Evolutionary conservation across 2,797 vertebrate species (phyloP).

Genomic region (Phyllotis vaccarum): DNA sequence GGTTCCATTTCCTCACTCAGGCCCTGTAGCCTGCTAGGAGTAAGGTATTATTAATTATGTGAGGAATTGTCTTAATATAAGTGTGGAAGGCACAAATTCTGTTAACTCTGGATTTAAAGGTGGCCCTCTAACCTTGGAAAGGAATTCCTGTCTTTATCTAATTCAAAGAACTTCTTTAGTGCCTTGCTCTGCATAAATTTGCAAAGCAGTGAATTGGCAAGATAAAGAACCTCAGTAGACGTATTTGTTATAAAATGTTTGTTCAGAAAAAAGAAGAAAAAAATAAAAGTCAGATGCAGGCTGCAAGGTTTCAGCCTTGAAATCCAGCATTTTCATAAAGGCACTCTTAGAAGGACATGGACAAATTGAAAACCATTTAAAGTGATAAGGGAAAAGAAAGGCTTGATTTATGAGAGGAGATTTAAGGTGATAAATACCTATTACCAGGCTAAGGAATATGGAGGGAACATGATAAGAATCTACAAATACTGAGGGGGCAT

Average conservation of each 20-base stretch:
- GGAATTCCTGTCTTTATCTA: not conserved
- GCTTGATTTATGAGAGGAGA: constrained; percentile 74
- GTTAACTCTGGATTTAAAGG: not conserved
- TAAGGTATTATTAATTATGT: not conserved
- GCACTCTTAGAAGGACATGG: constrained; percentile 14
- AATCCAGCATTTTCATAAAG: not conserved
- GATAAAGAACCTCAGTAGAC: not conserved
- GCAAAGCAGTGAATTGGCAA: constrained; percentile 22
- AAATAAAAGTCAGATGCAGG: not conserved
- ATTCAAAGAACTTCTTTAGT: not conserved
- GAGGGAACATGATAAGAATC: constrained; percentile 23
- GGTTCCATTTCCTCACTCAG: not conserved
- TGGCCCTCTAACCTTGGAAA: not conserved
- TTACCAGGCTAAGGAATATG: constrained; percentile 60
- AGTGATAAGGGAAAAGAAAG: constrained; percentile 46
- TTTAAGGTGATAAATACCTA: constrained; percentile 74
- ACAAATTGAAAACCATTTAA: constrained; percentile 70
- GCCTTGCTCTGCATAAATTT: constrained; percentile 33
- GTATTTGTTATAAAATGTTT: constrained; percentile 49
- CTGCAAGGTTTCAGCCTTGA: constrained; percentile 2
- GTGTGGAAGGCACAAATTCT: not conserved
- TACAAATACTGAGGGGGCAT: constrained; percentile 7
- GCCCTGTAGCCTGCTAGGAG: fast-evolving
- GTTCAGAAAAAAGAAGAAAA: not conserved
- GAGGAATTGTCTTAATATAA: not conserved